Evolutionary conservation across 1,140 invertebrate species (phyloP).

Genomic region (Pomacea maculata): DNA sequence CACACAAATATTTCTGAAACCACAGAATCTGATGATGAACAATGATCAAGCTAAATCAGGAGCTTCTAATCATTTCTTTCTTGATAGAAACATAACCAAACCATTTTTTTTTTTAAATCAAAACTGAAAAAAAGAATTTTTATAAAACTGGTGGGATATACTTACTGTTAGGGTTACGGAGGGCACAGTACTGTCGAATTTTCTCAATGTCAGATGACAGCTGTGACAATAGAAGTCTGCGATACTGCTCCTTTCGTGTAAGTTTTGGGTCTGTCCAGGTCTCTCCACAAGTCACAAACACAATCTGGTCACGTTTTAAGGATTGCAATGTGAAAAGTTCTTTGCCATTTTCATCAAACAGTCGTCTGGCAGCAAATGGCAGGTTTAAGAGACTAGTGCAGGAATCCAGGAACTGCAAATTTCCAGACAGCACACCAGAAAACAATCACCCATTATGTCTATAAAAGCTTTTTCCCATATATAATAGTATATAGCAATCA

Average conservation of each 20-base stretch:
- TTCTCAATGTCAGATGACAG: slow-evolving; percentile 60
- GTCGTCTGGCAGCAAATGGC: slow-evolving; percentile 62
- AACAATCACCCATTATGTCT: too few species aligned
- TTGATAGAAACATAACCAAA: too few species aligned
- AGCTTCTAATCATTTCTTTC: too few species aligned
- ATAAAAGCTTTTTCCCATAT: too few species aligned
- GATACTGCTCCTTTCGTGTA: slow-evolving; percentile 59
- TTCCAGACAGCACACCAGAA: background rate
- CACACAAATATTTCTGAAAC: too few species aligned
- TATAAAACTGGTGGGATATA: too few species aligned
- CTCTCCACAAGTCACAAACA: slow-evolving; percentile 64
- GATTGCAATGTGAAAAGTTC: slow-evolving; percentile 59
- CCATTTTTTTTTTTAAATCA: too few species aligned
- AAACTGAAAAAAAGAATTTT: too few species aligned
- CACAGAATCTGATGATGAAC: too few species aligned
- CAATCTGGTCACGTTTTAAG: slow-evolving; percentile 57
- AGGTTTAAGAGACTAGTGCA: slow-evolving; percentile 60
- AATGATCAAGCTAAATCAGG: too few species aligned
- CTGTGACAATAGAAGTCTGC: slow-evolving; percentile 56
- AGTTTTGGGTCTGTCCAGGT: slow-evolving; percentile 61
- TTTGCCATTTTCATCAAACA: slow-evolving; percentile 62
- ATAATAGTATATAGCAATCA: too few species aligned
- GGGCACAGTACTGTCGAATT: slow-evolving; percentile 57
- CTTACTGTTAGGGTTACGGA: slow-evolving; percentile 59
- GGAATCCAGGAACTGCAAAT: slow-evolving; percentile 61